Evolutionary conservation across 2,797 vertebrate genomes (phyloP), one percentile per base, ranked within the genome.

Genomic region (Triplophysa yarkandensis): DNA sequence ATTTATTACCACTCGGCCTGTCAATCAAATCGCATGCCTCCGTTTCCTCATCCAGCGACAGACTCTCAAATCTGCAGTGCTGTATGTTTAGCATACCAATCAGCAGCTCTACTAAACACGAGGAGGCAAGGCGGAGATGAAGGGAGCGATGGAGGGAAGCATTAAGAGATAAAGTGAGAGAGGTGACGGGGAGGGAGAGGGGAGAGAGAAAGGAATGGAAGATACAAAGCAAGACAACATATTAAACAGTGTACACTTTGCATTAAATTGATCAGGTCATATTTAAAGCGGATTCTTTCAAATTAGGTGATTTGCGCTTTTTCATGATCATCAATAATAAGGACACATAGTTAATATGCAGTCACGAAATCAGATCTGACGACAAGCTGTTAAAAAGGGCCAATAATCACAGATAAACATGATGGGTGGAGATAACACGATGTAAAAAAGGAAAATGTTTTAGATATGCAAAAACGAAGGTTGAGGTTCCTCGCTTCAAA

Each of bases 1-100:
- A 85, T 89, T 86, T 86, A 85, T 88, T 86, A 86, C 84, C 54
- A 85, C 86, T 87, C 83, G 72, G 68, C 80, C 75, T 87, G 84
- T 87, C 89, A 88, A 82, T 87, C 82, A 86, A 86, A 80, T 50
- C 30, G 32, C 54, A 61, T 25, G 30, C 64, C 63, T 75, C 25
- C 27, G 6, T 74, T 74, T 21, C 39, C 52, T 74, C 64, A 75
- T 41, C 64, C 64, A 67, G 64, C 39, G 4, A 68, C 64, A 68
- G 54, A 48, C 54, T 60, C 64, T 68, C 73, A 61, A 41, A 67
- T 75, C 73, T 75, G 73, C 73, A 83, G 62, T 71, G 76, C 79
- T 76, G 57, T 39, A 72, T 76, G 79, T 81, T 85, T 77, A 81
- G 82, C 77, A 88, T 86, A 83, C 86, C 82, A 79, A 80, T 71